Evolutionary conservation across 1,140 invertebrate genomes (phyloP).

Genomic region (Aphelinus atriplicis): DNA sequence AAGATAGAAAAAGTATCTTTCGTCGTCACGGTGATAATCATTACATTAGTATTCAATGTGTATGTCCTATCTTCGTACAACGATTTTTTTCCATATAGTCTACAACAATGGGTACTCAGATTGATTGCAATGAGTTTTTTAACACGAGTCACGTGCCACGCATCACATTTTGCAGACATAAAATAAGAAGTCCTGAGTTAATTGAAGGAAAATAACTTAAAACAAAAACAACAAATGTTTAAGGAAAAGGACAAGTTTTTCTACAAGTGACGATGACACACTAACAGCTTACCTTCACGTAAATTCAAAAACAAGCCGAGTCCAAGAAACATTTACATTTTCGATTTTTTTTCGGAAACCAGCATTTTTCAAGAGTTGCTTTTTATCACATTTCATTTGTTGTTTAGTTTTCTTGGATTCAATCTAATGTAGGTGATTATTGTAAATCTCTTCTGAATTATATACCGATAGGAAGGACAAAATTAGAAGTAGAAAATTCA

Average conservation of each 20-base stretch:
- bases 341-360: too few species aligned
- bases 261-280: background rate
- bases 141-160: background rate
- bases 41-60: conserved; percentile 23
- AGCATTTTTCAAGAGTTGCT: too few species aligned
- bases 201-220: too few species aligned
- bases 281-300: too few species aligned
- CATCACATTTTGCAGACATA: background rate
- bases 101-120: background rate
- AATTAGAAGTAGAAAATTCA: too few species aligned
- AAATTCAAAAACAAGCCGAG: too few species aligned
- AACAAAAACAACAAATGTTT: background rate
- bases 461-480: too few species aligned
- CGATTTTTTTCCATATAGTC: background rate
- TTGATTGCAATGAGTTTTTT: conserved; percentile 10
- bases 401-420: too few species aligned
- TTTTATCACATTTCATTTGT: too few species aligned
- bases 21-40: conserved; percentile 2
- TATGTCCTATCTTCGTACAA: background rate
- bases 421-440: too few species aligned
- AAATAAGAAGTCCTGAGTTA: background rate
- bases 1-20: background rate
- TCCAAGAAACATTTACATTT: too few species aligned
- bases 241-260: conserved; percentile 20
- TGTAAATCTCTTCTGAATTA: too few species aligned